Base-by-base conservation (phyloP, 2,888 invertebrate genomes). In the Herminia tarsipennalis region DNA sequence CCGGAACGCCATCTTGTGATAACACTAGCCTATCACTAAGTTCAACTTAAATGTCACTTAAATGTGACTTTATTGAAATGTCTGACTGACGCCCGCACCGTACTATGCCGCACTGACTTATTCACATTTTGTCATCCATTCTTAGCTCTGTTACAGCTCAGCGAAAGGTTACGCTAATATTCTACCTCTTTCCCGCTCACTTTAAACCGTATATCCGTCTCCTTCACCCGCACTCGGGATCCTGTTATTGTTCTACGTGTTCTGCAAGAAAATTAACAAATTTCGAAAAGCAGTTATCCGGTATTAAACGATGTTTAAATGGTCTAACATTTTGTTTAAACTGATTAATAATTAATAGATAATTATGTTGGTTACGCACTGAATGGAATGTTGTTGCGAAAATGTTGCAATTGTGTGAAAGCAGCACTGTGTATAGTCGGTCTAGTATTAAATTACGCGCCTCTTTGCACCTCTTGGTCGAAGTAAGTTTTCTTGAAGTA, bases 161-260 rank as follows among this genome's bases (percentile, higher is more conserved):
- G 89, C 83, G 89, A 90, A 89, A 90, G 90, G 90, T 84, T 83
- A 78, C 72, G 67, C 69, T 74, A 65, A 61, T 74, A 61, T 56
- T 44, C 71, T 55, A 42, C 83, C 90, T 76, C 79, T 40, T 60
- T 86, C 73, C 24, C 70, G 52, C 79, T 49, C 36, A 24, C 12
- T 32, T 41, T 49, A 44, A 40, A 45, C 28, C 51, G 78, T 87
- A 76, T 56, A 35, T 35, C 59, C 53, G 48, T 72, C 76, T 73
- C 73, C 44, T 45, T 81, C 73, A 16, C 53, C 51, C 66, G 39
- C 41, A 55, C 72, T 75, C 73, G 53, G 75, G 70, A 88, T 88
- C 89, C 87, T 87, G 88, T 90, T 89, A 88, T 86, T 77, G 76
- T 81, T 79, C 65, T 82, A 86, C 88, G 83, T 86, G 87, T 78